Evolutionary conservation across 2,888 invertebrate species (phyloP).

Genomic region (Argyresthia albistria): DNA sequence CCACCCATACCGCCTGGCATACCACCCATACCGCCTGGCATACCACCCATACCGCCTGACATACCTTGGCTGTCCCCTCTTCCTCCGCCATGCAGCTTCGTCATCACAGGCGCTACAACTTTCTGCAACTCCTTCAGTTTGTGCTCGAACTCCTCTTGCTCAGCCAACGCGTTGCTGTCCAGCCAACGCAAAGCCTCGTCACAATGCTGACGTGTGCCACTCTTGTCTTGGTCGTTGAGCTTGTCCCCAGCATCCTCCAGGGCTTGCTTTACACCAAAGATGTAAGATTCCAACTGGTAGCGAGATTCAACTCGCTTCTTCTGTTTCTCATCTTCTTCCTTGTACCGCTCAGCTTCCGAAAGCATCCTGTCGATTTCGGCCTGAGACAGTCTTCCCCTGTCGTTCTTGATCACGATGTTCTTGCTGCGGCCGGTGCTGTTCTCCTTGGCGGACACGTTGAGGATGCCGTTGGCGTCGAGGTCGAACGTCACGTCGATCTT

Average conservation of each 20-base stretch:
- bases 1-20: not conserved
- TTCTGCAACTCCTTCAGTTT: not conserved
- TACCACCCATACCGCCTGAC: conserved; percentile 19
- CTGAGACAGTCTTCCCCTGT: conserved; percentile 81
- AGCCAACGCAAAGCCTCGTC: not conserved
- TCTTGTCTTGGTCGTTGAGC: not conserved
- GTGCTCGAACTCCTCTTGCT: not conserved
- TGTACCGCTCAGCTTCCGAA: conserved; percentile 75
- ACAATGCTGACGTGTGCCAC: not conserved
- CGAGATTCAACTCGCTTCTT: not conserved
- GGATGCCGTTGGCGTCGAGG: conserved; percentile 78
- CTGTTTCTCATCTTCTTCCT: conserved; percentile 76
- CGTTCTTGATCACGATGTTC: conserved; percentile 82
- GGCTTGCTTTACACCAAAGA: not conserved
- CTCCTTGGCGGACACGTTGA: conserved; percentile 82
- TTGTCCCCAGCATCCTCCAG: not conserved
- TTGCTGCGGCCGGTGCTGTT: conserved; percentile 72
- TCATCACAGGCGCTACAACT: not conserved
- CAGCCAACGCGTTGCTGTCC: not conserved
- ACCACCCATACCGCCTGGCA: conserved; percentile 27
- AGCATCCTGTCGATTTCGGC: conserved; percentile 82
- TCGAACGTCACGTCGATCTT: conserved; percentile 77
- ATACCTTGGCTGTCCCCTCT: not conserved
- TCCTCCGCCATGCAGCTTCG: not conserved
- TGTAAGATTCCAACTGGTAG: not conserved